phyloP scores from a whole-genome alignment of 2,888 invertebrate species.

The Standfussiana lucernea region DNA sequence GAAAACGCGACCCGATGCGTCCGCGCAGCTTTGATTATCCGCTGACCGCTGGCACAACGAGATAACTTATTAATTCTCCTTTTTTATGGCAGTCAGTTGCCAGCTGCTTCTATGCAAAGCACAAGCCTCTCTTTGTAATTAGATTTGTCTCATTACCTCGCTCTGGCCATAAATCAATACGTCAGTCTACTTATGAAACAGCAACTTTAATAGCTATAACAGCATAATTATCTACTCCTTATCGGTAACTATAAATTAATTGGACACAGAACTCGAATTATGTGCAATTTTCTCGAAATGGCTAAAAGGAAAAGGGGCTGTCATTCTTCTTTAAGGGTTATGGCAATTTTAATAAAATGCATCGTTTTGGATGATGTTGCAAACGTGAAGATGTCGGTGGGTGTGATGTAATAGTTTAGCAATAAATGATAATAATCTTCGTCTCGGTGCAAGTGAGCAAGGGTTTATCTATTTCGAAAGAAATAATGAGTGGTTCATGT shows the following conservation, averaged over 20 bases:
- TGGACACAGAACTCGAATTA: conserved; percentile 57
- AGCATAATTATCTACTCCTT: conserved; percentile 63
- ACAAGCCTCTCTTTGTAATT: conserved; percentile 44
- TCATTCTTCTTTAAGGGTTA: conserved; percentile 48
- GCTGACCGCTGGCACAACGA: conserved; percentile 43
- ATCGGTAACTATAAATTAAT: conserved; percentile 61
- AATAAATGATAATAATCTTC: conserved; percentile 60
- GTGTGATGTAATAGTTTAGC: conserved; percentile 57
- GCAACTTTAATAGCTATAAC: conserved; percentile 52
- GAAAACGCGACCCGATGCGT: conserved; percentile 73
- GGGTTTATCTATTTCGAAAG: conserved; percentile 68
- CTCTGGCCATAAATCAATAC: conserved; percentile 53
- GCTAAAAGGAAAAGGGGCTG: conserved; percentile 51
- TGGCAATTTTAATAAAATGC: conserved; percentile 41
- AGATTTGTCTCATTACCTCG: conserved; percentile 51
- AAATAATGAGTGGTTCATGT: conserved; percentile 66
- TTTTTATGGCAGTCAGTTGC: conserved; percentile 30
- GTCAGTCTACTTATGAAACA: conserved; percentile 50
- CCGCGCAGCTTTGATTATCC: conserved; percentile 71
- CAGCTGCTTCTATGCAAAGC: conserved; percentile 45
- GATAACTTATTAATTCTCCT: conserved; percentile 14
- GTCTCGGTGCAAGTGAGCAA: conserved; percentile 49
- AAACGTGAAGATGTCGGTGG: conserved; percentile 48
- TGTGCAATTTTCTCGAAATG: conserved; percentile 59
- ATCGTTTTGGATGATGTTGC: conserved; percentile 52